Percentiles rank a stretch among this genome's conserved stretches.
These are phyloP conservation scores for Notolabrus celidotus DNA, from an alignment of 2,797 vertebrate species.

Conservation along the genomic window DNA sequence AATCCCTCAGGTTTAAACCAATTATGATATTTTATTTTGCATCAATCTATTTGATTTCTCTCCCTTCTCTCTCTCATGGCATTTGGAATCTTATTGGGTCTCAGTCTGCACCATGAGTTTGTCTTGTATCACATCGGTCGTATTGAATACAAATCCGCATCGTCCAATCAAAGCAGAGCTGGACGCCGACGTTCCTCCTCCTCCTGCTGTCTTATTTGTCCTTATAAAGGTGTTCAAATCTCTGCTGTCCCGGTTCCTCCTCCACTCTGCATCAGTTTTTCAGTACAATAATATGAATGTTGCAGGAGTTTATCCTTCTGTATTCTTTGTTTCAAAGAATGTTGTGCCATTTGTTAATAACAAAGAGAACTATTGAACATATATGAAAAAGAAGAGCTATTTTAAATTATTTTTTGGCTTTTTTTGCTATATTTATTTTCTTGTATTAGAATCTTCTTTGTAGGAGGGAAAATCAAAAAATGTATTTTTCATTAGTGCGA, in stretches of 20 bases:
- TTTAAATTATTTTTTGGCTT: constrained; percentile 99
- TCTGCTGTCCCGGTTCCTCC: constrained; percentile 81
- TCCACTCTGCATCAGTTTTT: constrained; percentile 87
- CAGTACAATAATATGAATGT: constrained; percentile 96
- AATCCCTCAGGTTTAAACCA: constrained; percentile 45
- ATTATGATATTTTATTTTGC: too few species aligned
- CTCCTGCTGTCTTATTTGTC: constrained; percentile 81
- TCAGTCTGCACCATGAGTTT: constrained; percentile 24
- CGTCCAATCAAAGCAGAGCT: constrained; percentile 60
- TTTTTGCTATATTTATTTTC: constrained; percentile 99
- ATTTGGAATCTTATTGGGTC: constrained; percentile 8
- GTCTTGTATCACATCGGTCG: constrained; percentile 40
- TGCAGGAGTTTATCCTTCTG: constrained; percentile 94
- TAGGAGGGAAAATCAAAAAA: constrained; percentile 92
- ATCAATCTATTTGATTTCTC: constrained; percentile 30
- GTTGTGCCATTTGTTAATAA: constrained; percentile 99
- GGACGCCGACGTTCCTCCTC: constrained; percentile 26
- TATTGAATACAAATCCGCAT: constrained; percentile 41
- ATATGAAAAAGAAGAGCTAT: constrained; percentile 98
- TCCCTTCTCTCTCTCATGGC: constrained; percentile 17
- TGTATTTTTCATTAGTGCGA: constrained; percentile 99
- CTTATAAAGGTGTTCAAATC: constrained; percentile 77
- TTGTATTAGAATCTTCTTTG: constrained; percentile 99
- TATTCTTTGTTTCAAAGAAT: constrained; percentile 99
- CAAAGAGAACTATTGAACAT: constrained; percentile 99